Evolutionary conservation across 2,113 vertebrate genomes (phyloP).

Genomic region (Vimba vimba): DNA sequence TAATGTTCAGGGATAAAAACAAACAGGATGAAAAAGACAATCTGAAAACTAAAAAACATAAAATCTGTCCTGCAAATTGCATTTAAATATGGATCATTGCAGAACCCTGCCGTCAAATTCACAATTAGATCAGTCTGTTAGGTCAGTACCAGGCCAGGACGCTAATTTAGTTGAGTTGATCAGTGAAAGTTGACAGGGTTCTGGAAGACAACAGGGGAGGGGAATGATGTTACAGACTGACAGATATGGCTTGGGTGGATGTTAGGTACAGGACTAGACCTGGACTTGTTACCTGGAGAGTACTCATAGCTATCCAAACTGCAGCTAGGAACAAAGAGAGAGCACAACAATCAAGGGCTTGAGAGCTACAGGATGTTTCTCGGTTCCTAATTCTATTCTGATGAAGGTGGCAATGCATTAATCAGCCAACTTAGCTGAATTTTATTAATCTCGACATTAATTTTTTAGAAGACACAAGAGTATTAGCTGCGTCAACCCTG

Average conservation of each 20-base stretch:
- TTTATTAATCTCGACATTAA: not conserved
- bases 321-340: slow-evolving; percentile 72
- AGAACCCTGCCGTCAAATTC: slow-evolving; percentile 33
- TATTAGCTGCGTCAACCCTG: not conserved
- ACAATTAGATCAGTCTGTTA: not conserved
- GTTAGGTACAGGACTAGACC: slow-evolving; percentile 17
- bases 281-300: slow-evolving; percentile 73
- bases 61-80: not conserved
- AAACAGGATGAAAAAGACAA: not conserved
- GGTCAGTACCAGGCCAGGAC: not conserved
- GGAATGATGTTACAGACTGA: not conserved
- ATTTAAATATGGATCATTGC: not conserved
- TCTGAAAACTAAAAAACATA: too few relatives aligned
- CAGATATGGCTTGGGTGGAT: slow-evolving; percentile 14
- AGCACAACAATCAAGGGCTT: slow-evolving; percentile 57
- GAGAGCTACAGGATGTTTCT: not conserved
- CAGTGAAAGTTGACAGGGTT: not conserved
- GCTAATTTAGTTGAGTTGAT: not conserved
- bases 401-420: not conserved
- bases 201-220: not conserved
- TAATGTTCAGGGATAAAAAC: not conserved
- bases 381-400: not conserved
- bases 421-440: not conserved
- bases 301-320: slow-evolving; percentile 77
- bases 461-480: not conserved